Evolutionary conservation across 2,888 invertebrate genomes (phyloP).

Genomic region (Chalcis sispes): DNA sequence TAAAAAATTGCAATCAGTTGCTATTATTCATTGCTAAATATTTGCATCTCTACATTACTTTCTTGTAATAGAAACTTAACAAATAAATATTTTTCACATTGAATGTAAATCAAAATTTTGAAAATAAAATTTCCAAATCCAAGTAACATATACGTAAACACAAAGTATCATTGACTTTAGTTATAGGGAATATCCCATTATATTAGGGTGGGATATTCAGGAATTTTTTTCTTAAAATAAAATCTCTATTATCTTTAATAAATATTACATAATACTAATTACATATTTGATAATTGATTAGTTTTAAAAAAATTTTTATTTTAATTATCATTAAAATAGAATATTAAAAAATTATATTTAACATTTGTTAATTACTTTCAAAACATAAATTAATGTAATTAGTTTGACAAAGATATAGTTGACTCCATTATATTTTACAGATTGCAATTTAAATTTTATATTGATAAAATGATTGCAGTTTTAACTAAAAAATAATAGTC

Average conservation of each 20-base stretch:
- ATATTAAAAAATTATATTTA: not conserved
- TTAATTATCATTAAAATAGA: not conserved
- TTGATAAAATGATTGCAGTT: too few species aligned
- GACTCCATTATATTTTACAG: too few species aligned
- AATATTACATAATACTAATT: slow-evolving; percentile 38
- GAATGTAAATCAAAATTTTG: not conserved
- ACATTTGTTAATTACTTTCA: too few species aligned
- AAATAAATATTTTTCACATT: not conserved
- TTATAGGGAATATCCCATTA: slow-evolving; percentile 21
- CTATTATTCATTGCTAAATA: slow-evolving; percentile 33
- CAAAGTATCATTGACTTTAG: slow-evolving; percentile 25
- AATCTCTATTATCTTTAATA: slow-evolving; percentile 25
- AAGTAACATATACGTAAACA: slow-evolving; percentile 19
- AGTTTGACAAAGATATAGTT: too few species aligned
- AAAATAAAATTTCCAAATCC: slow-evolving; percentile 5
- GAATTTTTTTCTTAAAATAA: slow-evolving; percentile 3
- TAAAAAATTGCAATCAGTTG: slow-evolving; percentile 52
- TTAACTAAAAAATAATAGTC: too few species aligned
- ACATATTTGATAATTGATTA: slow-evolving; percentile 2
- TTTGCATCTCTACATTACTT: slow-evolving; percentile 29
- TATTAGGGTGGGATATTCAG: slow-evolving; percentile 4
- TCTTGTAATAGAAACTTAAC: slow-evolving; percentile 33
- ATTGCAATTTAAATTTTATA: too few species aligned
- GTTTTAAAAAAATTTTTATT: not conserved
- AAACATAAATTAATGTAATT: too few species aligned